phyloP scores from a whole-genome alignment of 1,140 invertebrate species.

The Drosophila orosa region DNA sequence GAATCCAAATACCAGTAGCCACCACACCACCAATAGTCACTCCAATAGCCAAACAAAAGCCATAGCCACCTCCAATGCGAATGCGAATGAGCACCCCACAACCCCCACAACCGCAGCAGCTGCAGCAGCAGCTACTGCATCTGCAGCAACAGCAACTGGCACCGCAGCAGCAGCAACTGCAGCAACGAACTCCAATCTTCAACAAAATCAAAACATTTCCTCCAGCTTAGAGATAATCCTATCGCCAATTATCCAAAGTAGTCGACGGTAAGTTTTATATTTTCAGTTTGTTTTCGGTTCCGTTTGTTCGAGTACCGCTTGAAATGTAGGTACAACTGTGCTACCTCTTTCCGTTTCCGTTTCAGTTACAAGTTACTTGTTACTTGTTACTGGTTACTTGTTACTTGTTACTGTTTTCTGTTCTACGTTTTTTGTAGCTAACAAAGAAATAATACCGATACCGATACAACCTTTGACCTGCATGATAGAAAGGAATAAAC shows the following conservation, averaged over 20 bases:
- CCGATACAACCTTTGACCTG: conserved; percentile 46
- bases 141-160: conserved; percentile 18
- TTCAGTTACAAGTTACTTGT: conserved; percentile 3
- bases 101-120: conserved; percentile 42
- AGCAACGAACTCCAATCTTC: conserved; percentile 69
- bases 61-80: conserved; percentile 53
- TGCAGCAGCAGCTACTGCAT: conserved; percentile 28
- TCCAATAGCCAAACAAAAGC: conserved; percentile 54
- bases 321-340: conserved; percentile 28
- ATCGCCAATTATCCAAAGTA: conserved; percentile 84
- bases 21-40: conserved; percentile 57
- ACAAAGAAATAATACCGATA: conserved; percentile 42
- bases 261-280: conserved; percentile 83
- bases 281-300: conserved; percentile 50
- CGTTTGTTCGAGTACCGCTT: conserved; percentile 36
- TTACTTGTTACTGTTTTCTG: background rate
- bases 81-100: conserved; percentile 42
- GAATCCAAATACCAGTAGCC: conserved; percentile 53
- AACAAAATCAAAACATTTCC: conserved; percentile 84
- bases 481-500: conserved; percentile 46
- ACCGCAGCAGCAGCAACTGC: conserved; percentile 34
- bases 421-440: conserved; percentile 44
- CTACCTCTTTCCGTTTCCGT: conserved; percentile 3
- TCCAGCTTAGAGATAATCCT: conserved; percentile 84
- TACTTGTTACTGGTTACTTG: background rate